Conservation (phyloP, 2,888 invertebrate species). For the Sipha maydis region DNA sequence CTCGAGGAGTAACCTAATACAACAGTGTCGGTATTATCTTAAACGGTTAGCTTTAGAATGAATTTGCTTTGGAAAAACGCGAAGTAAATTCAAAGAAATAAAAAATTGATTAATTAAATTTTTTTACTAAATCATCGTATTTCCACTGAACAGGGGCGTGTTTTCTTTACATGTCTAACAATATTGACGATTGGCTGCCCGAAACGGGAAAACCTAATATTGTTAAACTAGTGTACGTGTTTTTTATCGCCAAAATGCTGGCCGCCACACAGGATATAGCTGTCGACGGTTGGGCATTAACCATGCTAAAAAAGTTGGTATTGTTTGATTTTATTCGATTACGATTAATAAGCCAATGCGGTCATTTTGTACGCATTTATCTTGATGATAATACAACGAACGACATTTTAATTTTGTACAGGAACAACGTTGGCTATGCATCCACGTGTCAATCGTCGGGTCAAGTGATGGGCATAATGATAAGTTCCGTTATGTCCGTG, state of each 20-base stretch:
- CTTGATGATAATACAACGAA: not conserved
- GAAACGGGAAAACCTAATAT: constrained; percentile 60
- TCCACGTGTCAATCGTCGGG: constrained; percentile 99
- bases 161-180: constrained; percentile 86
- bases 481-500: constrained; percentile 95
- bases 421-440: constrained; percentile 94
- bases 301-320: constrained; percentile 89
- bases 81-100: too few species aligned
- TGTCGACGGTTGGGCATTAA: constrained; percentile 99
- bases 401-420: constrained; percentile 67
- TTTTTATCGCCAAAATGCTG: constrained; percentile 91
- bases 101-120: too few species aligned
- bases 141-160: constrained; percentile 62
- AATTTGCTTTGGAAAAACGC: too few species aligned
- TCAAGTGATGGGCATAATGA: constrained; percentile 95
- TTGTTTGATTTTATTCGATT: not conserved
- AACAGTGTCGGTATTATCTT: too few species aligned
- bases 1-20: too few species aligned
- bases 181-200: constrained; percentile 81
- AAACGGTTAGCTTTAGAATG: too few species aligned
- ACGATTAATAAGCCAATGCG: not conserved
- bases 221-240: constrained; percentile 79
- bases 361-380: not conserved
- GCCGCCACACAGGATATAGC: constrained; percentile 99
- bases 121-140: too few species aligned